A percentile compares a stretch with the other conserved stretches of the same genome.
These are phyloP conservation scores for Microplitis demolitor DNA, from an alignment of 1,140 invertebrate species.

Conservation along the genomic window DNA sequence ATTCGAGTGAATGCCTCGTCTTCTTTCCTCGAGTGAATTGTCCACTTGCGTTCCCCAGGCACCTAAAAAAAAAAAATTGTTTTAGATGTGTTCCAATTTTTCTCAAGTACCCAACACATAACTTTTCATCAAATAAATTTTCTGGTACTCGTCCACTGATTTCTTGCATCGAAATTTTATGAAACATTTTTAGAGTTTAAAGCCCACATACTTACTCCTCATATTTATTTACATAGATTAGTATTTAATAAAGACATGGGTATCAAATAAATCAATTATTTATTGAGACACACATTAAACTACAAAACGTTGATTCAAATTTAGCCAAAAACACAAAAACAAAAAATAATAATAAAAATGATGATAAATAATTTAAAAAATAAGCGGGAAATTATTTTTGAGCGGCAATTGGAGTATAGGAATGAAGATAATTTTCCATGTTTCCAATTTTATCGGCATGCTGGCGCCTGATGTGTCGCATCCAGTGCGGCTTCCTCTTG, in stretches of 20 bases:
- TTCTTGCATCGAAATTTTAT: background rate
- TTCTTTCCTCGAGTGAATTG: background rate
- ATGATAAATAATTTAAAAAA: background rate
- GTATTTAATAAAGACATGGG: too few relatives aligned
- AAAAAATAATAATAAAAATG: background rate
- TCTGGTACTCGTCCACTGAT: too few relatives aligned
- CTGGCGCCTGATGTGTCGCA: slow-evolving; percentile 65
- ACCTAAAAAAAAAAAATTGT: slow-evolving; percentile 29
- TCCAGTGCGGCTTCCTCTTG: slow-evolving; percentile 66
- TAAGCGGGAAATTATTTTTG: background rate
- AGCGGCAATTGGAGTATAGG: slow-evolving; percentile 17
- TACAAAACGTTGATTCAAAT: too few relatives aligned
- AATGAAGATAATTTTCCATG: slow-evolving; percentile 48
- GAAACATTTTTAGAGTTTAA: too few relatives aligned
- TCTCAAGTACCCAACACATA: too few relatives aligned
- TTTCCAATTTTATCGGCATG: slow-evolving; percentile 61
- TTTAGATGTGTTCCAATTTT: slow-evolving; percentile 30
- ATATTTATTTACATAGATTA: too few relatives aligned
- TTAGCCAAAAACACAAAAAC: too few relatives aligned
- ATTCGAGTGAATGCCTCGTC: background rate
- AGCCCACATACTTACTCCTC: too few relatives aligned
- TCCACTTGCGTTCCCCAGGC: background rate
- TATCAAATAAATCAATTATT: too few relatives aligned
- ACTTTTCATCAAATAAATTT: too few relatives aligned
- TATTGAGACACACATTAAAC: background rate